Base-by-base conservation (phyloP, 2,888 invertebrate genomes). In the Phortica okadai region DNA sequence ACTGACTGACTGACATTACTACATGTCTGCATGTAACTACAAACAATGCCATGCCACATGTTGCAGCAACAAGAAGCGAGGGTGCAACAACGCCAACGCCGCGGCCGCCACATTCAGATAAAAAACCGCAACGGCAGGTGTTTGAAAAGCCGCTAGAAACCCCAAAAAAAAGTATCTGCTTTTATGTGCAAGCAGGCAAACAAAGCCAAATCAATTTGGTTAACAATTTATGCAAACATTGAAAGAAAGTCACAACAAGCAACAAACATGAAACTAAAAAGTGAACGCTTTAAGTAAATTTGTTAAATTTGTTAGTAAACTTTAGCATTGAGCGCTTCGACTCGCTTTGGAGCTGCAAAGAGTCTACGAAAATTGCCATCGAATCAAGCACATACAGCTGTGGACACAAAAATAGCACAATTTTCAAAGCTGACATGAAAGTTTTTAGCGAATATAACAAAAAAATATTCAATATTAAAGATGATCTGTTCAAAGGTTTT, bases 61-160 rank as follows among this genome's bases (percentile, higher is more conserved):
- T 50, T 50, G 50, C 50, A 50, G 45, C 45, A 10, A 45, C 45
- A 59, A n/a, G 2, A 59, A 59, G 21, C n/a, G 59, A 0, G 21
- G 7, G 59, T n/a, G 59, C n/a, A 59, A 59, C 59, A 85, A 81
- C 79, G 86, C 85, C 73, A 79, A 81, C 74, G 86, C 85, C 84
- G 86, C 80, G 80, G 74, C 70, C 73, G 76, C 72, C 78, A 79
- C 78, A 70, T 6, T 6, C 2, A 41, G 33, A 41, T 66, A 41
- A 2, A 41, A 66, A 66, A 66, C 66, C 62, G 25, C 62, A 62
- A n/a, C 25, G 59, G 6, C 59, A 62, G 62, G 62, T 62, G 62
- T 62, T 62, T 62, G 62, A 25, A 62, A 62, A 62, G 7, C 7
- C 62, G 25, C 25, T 62, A 25, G 56, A 3, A 59, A 11, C 16